These are phyloP conservation scores for Scortum barcoo DNA, from an alignment of 2,113 vertebrate species.

Conservation along the genomic window DNA sequence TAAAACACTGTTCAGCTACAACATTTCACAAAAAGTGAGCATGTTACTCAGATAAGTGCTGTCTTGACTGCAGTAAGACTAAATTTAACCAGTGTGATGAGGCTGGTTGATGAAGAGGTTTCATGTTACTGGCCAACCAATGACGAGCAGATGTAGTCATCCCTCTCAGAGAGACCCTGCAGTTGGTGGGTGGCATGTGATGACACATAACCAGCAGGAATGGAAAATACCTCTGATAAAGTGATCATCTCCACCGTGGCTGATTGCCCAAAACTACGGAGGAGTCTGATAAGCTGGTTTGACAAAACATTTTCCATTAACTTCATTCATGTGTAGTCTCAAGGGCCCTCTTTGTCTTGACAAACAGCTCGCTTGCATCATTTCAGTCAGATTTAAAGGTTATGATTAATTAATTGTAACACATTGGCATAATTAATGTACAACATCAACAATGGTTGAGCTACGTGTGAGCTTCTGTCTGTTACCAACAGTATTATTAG, in stretches of 20 bases:
- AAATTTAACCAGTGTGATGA: conserved; percentile 57
- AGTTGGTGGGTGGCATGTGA: conserved; percentile 77
- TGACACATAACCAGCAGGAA: conserved; percentile 78
- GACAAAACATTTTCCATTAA: conserved; percentile 67
- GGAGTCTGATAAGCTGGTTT: conserved; percentile 66
- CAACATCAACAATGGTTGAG: background rate
- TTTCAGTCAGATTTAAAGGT: conserved; percentile 38
- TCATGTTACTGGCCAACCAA: conserved; percentile 52
- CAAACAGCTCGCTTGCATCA: conserved; percentile 36
- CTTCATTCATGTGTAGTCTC: conserved; percentile 40
- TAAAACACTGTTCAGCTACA: background rate
- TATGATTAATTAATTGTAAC: conserved; percentile 6
- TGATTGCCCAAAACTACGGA: conserved; percentile 51
- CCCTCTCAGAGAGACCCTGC: conserved; percentile 60
- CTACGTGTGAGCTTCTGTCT: background rate
- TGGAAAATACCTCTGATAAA: conserved; percentile 84
- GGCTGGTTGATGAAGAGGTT: conserved; percentile 42
- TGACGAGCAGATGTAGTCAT: conserved; percentile 63
- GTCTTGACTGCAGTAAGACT: conserved; percentile 36
- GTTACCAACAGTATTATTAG: background rate
- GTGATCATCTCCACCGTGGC: conserved; percentile 75
- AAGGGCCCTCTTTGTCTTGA: conserved; percentile 62
- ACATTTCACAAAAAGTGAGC: background rate
- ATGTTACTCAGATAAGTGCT: background rate
- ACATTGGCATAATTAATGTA: background rate